Percentiles rank a stretch among this genome's conserved stretches.
Conservation (phyloP, 2,888 invertebrate genomes). For the Dicycla oo region DNA sequence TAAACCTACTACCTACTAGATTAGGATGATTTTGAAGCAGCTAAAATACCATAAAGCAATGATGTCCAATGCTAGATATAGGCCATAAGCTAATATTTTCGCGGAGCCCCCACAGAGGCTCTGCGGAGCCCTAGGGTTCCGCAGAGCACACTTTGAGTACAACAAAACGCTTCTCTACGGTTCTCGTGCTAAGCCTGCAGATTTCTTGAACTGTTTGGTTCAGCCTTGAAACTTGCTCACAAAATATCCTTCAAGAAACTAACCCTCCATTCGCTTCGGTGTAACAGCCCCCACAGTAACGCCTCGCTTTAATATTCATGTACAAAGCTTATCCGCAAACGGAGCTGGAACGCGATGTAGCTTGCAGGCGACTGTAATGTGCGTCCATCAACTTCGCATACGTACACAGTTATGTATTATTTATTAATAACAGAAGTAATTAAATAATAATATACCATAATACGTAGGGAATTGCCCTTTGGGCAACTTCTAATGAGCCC, state of each 20-base stretch:
- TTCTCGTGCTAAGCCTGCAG: no score
- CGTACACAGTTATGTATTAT: constrained; percentile 8
- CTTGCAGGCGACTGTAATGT: constrained; percentile 56
- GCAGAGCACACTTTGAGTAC: no score
- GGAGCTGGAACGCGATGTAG: constrained; percentile 58
- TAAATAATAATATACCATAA: constrained; percentile 2
- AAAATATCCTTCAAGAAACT: not conserved
- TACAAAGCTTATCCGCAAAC: constrained; percentile 73
- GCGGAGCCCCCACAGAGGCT: no score
- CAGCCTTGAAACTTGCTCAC: not conserved
- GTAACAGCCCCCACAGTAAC: constrained; percentile 62
- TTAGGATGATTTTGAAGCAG: no score
- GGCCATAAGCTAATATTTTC: no score
- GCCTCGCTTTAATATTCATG: constrained; percentile 76
- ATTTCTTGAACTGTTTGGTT: not conserved
- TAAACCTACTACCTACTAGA: no score
- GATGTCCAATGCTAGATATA: no score
- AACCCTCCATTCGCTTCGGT: constrained; percentile 51
- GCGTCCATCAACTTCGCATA: constrained; percentile 42
- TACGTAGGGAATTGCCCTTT: no score
- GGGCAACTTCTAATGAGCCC: no score
- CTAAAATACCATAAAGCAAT: no score
- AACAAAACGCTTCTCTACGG: no score
- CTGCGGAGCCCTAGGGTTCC: no score
- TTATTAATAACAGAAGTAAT: constrained; percentile 21